These are phyloP conservation scores for Suricata suricatta DNA, from an alignment of 2,113 vertebrate species.

Conservation along the genomic window DNA sequence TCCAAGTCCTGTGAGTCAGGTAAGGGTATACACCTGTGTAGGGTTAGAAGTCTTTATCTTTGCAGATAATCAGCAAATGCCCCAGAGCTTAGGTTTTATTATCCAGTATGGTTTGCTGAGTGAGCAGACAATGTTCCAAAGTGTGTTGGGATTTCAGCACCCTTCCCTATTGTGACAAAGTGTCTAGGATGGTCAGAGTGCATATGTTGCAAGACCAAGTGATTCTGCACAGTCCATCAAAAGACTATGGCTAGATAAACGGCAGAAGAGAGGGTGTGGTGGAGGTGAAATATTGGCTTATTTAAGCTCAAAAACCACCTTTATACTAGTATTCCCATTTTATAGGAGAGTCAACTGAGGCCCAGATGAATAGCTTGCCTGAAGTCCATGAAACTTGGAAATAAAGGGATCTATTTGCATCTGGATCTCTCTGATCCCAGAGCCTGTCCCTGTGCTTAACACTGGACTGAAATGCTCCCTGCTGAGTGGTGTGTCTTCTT, in stretches of 20 bases:
- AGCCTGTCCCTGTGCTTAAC: neutral
- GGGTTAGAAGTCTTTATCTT: neutral
- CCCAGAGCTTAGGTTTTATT: neutral
- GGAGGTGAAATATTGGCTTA: neutral
- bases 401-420: neutral
- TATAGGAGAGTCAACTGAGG: neutral
- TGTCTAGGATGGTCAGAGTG: neutral
- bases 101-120: neutral
- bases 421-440: neutral
- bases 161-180: neutral
- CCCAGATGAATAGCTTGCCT: neutral
- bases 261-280: neutral
- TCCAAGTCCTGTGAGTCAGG: neutral
- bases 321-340: neutral
- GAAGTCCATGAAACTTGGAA: neutral
- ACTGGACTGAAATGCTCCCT: neutral
- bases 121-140: neutral
- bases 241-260: neutral
- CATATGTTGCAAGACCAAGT: neutral
- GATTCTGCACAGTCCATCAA: neutral
- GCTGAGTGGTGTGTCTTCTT: neutral
- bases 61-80: conserved; percentile 9
- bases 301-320: neutral
- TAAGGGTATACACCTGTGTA: neutral
- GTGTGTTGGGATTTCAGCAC: neutral